Evolutionary conservation across 2,113 vertebrate genomes (phyloP).

Genomic region (Otis tarda): DNA sequence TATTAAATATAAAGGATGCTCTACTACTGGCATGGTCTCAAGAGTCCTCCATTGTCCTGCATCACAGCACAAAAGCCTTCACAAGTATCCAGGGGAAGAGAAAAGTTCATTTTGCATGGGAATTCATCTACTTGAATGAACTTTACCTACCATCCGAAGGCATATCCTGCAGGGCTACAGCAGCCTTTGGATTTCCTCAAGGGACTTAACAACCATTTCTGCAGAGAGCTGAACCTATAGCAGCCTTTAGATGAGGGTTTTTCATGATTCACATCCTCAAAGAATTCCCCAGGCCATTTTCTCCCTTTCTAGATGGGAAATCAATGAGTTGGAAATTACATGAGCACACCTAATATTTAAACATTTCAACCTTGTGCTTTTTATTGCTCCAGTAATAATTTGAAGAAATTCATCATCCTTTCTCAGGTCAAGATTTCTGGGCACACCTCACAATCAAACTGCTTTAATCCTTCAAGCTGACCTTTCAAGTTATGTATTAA

Average conservation of each 20-base stretch:
- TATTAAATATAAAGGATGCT: background rate
- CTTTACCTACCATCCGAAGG: background rate
- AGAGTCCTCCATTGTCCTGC: background rate
- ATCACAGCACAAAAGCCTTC: background rate
- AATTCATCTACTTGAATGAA: background rate
- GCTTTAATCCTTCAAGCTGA: conserved; percentile 52
- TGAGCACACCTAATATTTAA: conserved; percentile 29
- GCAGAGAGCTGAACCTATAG: background rate
- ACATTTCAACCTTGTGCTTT: conserved; percentile 43
- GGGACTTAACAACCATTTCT: background rate
- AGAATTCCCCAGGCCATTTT: conserved; percentile 1
- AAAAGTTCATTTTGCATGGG: background rate
- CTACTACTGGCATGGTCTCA: background rate
- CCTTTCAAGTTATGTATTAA: conserved; percentile 59
- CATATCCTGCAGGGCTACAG: background rate
- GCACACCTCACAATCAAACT: conserved; percentile 17
- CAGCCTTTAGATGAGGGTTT: background rate
- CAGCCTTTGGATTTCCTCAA: background rate
- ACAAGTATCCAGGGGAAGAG: background rate
- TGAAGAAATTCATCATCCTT: conserved; percentile 25
- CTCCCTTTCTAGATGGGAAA: conserved; percentile 24
- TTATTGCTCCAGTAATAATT: conserved; percentile 48
- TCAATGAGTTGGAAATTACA: conserved; percentile 55
- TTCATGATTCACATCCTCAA: conserved; percentile 4
- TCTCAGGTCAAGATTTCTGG: conserved; percentile 48